A percentile compares a stretch with the other conserved stretches of the same genome.
Evolutionary conservation across 2,888 invertebrate species (phyloP).

Genomic region (Euplexia lucipara): DNA sequence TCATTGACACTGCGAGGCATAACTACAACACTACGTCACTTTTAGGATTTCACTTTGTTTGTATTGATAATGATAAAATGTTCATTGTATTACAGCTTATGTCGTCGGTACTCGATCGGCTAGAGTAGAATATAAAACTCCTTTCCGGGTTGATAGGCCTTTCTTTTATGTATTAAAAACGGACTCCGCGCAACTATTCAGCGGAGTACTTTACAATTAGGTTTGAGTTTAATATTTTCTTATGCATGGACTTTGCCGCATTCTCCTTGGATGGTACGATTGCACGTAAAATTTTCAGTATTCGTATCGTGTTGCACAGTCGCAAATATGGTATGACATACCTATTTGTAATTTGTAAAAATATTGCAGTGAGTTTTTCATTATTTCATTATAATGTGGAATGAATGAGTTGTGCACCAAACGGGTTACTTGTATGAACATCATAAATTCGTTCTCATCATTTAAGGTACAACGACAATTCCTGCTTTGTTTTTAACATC

Average conservation of each 20-base stretch:
- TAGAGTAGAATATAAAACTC: slow-evolving; percentile 14
- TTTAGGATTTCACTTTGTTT: neutral
- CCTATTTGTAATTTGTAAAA: neutral
- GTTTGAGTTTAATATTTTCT: slow-evolving; percentile 20
- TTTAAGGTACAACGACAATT: neutral
- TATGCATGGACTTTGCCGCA: slow-evolving; percentile 18
- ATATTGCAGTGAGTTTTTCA: neutral
- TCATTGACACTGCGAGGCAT: no score
- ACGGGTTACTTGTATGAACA: neutral
- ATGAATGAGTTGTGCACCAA: neutral
- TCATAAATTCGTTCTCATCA: neutral
- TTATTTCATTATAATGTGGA: neutral
- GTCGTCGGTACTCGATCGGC: slow-evolving; percentile 29
- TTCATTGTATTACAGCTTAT: slow-evolving; percentile 58
- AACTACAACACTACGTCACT: no score
- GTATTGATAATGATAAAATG: slow-evolving; percentile 11
- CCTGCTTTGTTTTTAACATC: no score
- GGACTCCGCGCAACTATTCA: slow-evolving; percentile 43
- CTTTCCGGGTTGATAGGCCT: slow-evolving; percentile 58
- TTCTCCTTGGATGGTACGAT: neutral
- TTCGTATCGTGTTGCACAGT: neutral
- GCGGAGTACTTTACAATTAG: slow-evolving; percentile 46
- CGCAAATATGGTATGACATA: neutral
- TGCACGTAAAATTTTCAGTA: neutral
- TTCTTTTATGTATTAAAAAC: slow-evolving; percentile 41